These are phyloP conservation scores for Gari tellinella DNA, from an alignment of 2,888 invertebrate species.

Conservation along the genomic window DNA sequence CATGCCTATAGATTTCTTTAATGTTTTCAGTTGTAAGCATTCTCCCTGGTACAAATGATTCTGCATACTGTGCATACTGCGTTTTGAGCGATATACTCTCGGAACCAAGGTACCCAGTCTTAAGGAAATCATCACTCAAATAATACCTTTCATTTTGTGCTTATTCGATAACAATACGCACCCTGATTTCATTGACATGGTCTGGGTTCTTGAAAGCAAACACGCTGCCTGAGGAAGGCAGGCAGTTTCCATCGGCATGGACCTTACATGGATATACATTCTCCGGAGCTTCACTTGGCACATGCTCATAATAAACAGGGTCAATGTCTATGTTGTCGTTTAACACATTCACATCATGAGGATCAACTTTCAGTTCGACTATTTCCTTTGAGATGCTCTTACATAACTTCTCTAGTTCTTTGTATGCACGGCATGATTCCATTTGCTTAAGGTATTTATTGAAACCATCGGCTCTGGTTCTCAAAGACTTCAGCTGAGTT, in stretches of 20 bases:
- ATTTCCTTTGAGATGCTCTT: not conserved
- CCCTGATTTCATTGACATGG: too few relatives aligned
- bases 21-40: not conserved
- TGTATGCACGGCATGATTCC: constrained; percentile 7
- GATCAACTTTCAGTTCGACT: not conserved
- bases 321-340: constrained; percentile 1
- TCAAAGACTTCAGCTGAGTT: not conserved
- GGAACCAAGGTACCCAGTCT: too few relatives aligned
- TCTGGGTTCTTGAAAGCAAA: too few relatives aligned
- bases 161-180: too few relatives aligned
- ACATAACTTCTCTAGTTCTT: constrained; percentile 3
- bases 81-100: too few relatives aligned
- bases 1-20: not conserved
- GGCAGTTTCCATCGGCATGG: constrained; percentile 45
- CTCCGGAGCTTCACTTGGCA: not conserved
- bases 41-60: not conserved
- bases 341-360: not conserved
- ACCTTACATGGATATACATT: constrained; percentile 17
- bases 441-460: not conserved
- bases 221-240: not conserved
- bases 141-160: too few relatives aligned
- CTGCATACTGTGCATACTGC: not conserved
- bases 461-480: constrained; percentile 1
- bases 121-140: too few relatives aligned
- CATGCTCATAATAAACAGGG: not conserved